Conservation (phyloP, 1,140 invertebrate genomes). For the Gonatopus flavifemur region DNA sequence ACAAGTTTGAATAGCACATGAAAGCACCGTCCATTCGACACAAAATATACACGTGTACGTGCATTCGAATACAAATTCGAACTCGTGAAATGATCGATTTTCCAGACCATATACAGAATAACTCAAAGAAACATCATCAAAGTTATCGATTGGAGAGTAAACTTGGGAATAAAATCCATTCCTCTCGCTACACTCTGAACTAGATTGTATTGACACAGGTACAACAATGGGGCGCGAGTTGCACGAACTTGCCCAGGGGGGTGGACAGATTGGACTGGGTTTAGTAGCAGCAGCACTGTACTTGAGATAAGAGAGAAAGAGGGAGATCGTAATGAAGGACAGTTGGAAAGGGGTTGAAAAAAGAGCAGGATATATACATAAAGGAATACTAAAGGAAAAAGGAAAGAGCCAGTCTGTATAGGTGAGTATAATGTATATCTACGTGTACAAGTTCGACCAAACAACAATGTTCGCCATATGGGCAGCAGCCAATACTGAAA, state of each 20-base stretch:
- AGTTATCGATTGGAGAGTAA: background rate
- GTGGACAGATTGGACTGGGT: constrained; percentile 17
- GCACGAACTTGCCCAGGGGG: constrained; percentile 10
- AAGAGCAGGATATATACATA: too few relatives aligned
- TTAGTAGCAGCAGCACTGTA: too few relatives aligned
- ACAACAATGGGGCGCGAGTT: constrained; percentile 8
- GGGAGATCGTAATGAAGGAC: constrained; percentile 3
- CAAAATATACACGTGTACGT: too few relatives aligned
- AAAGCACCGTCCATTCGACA: too few relatives aligned
- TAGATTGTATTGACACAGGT: background rate
- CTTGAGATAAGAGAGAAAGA: constrained; percentile 14
- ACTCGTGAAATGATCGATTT: too few relatives aligned
- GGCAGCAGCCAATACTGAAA: constrained; percentile 50
- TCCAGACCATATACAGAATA: too few relatives aligned
- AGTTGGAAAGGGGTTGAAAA: background rate
- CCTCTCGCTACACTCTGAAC: background rate
- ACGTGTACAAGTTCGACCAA: constrained; percentile 34
- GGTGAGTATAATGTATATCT: constrained; percentile 40
- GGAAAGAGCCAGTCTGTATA: constrained; percentile 10
- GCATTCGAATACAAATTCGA: too few relatives aligned
- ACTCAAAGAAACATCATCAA: too few relatives aligned
- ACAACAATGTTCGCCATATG: constrained; percentile 53
- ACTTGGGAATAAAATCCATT: background rate
- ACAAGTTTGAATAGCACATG: too few relatives aligned
- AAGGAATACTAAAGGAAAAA: constrained; percentile 9